phyloP scores from a whole-genome alignment of 2,797 vertebrate species.

The Coilia nasus region DNA sequence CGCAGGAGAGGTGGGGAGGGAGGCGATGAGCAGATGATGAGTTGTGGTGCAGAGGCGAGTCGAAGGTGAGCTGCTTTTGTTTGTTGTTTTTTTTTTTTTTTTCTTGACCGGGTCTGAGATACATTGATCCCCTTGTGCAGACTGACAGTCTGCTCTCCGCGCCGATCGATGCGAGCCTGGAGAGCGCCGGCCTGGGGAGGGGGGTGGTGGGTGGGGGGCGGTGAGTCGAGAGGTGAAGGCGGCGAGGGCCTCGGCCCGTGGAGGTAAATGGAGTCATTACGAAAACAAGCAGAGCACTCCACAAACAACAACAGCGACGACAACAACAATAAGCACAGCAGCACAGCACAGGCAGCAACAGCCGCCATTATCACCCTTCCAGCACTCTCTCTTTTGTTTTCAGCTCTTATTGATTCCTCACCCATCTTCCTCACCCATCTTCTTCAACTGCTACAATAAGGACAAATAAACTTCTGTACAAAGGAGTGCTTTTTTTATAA shows the following conservation, averaged over 20 bases:
- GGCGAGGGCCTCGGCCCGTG: neutral
- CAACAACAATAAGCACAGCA: neutral
- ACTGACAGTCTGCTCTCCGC: constrained; percentile 40
- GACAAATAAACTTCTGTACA: neutral
- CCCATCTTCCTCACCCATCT: neutral
- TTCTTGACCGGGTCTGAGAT: constrained; percentile 11
- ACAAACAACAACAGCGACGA: neutral
- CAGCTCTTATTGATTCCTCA: neutral
- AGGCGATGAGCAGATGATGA: no score
- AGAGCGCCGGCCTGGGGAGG: neutral
- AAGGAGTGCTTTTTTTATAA: neutral
- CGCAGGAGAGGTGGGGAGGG: neutral
- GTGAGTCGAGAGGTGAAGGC: neutral
- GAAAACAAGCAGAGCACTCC: neutral
- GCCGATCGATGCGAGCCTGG: constrained; percentile 28
- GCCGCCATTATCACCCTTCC: neutral
- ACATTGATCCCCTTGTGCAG: constrained; percentile 34
- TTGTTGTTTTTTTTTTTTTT: neutral
- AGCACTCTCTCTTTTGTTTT: neutral
- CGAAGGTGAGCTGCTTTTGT: no score
- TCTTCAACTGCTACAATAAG: neutral
- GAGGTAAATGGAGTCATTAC: constrained; percentile 13
- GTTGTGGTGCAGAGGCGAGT: no score
- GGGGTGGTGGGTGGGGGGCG: neutral
- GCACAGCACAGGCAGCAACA: neutral